These are phyloP conservation scores for Stegastes partitus DNA, from an alignment of 2,113 vertebrate genomes.

Conservation along the genomic window DNA sequence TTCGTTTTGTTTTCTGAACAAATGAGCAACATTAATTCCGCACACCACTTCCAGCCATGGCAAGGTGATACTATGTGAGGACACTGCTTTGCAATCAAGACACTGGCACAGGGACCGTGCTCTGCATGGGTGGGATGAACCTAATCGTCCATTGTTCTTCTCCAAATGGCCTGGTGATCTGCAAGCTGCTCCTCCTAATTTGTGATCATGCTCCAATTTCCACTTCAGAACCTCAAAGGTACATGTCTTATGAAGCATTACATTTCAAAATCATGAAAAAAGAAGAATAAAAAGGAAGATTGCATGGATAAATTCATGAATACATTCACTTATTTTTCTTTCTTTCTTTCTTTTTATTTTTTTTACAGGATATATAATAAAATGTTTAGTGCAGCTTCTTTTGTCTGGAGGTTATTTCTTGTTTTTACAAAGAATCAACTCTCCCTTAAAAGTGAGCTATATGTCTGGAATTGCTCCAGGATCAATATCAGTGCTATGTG, in stretches of 20 bases:
- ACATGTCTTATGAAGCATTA: neutral
- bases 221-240: neutral
- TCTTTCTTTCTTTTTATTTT: no score
- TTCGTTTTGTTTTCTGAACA: no score
- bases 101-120: conserved; percentile 44
- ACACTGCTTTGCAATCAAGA: conserved; percentile 61
- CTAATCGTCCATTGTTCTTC: conserved; percentile 64
- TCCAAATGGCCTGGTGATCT: conserved; percentile 63
- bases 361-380: no score
- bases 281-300: neutral
- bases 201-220: conserved; percentile 27
- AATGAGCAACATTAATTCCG: conserved; percentile 37
- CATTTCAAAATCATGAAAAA: neutral
- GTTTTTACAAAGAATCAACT: conserved; percentile 42
- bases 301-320: neutral
- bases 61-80: conserved; percentile 41
- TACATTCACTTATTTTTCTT: neutral
- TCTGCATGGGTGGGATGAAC: conserved; percentile 62
- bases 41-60: conserved; percentile 32
- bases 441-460: conserved; percentile 60
- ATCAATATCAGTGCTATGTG: conserved; percentile 61
- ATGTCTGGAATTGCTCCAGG: conserved; percentile 49
- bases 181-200: conserved; percentile 63
- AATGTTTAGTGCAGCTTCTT: conserved; percentile 6
- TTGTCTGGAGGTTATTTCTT: neutral